Percentiles rank a stretch among this genome's conserved stretches.
phyloP scores from a whole-genome alignment of 2,113 vertebrate genomes.

The Origma solitaria region DNA sequence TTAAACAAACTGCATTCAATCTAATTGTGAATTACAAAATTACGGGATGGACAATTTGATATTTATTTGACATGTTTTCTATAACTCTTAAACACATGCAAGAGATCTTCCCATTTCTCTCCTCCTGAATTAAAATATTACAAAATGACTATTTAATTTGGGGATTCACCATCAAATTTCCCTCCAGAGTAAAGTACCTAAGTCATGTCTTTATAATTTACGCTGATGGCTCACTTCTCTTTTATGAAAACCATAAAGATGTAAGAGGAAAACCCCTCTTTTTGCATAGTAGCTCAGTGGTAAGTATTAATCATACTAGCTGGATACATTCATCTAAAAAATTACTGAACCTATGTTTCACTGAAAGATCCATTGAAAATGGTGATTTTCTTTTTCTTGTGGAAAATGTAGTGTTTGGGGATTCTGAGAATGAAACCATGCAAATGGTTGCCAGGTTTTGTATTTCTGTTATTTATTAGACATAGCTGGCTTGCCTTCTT shows the following conservation, averaged over 20 bases:
- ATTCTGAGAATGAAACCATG: not conserved
- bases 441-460: not conserved
- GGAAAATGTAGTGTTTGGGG: not conserved
- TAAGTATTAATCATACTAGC: not conserved
- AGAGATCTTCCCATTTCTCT: not conserved
- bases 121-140: not conserved
- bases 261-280: not conserved
- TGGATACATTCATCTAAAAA: not conserved
- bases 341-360: not conserved
- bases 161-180: not conserved
- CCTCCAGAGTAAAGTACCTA: not conserved
- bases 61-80: not conserved
- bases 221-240: not conserved
- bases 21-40: not conserved
- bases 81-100: not conserved
- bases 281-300: not conserved
- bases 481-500: not conserved
- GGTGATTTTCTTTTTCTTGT: not conserved
- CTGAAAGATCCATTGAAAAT: not conserved
- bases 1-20: not conserved
- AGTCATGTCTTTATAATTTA: not conserved
- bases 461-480: not conserved
- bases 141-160: not conserved
- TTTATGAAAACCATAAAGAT: not conserved
- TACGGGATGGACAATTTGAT: not conserved